A percentile compares a stretch with the other conserved stretches of the same genome.
Evolutionary conservation across 2,797 vertebrate species (phyloP).

Genomic region (Tapera naevia): DNA sequence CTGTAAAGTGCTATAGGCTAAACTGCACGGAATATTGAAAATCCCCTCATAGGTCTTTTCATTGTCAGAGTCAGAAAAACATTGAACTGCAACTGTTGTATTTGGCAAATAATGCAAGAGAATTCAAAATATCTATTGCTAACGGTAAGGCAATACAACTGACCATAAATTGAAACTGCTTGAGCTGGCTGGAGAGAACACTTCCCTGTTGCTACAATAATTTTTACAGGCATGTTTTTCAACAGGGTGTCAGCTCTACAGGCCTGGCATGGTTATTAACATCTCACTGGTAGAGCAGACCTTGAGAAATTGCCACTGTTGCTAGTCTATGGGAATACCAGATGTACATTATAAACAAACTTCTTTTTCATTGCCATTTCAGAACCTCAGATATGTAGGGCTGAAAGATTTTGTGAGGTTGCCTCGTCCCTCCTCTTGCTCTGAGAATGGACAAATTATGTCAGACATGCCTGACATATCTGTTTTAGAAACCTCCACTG

Average conservation of each 20-base stretch:
- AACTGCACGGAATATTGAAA: constrained; percentile 22
- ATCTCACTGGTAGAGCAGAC: background rate
- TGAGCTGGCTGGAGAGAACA: background rate
- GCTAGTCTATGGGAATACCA: background rate
- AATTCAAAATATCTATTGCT: background rate
- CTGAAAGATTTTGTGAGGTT: background rate
- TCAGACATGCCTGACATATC: background rate
- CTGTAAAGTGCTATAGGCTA: background rate
- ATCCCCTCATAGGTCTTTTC: background rate
- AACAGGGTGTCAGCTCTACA: background rate
- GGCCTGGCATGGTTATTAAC: background rate
- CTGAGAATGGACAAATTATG: background rate
- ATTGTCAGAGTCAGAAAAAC: background rate
- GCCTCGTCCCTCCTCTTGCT: background rate
- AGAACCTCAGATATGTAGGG: background rate
- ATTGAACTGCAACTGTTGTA: background rate
- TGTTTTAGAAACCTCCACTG: background rate
- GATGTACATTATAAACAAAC: background rate
- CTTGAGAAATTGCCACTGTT: background rate
- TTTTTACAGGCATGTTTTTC: background rate
- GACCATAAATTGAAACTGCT: background rate
- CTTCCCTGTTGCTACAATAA: background rate
- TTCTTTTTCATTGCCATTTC: background rate
- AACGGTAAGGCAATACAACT: background rate
- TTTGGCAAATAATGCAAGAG: constrained; percentile 2